A percentile compares a stretch with the other conserved stretches of the same genome.
phyloP scores from a whole-genome alignment of 1,140 invertebrate genomes.

The Frieseomelitta varia region DNA sequence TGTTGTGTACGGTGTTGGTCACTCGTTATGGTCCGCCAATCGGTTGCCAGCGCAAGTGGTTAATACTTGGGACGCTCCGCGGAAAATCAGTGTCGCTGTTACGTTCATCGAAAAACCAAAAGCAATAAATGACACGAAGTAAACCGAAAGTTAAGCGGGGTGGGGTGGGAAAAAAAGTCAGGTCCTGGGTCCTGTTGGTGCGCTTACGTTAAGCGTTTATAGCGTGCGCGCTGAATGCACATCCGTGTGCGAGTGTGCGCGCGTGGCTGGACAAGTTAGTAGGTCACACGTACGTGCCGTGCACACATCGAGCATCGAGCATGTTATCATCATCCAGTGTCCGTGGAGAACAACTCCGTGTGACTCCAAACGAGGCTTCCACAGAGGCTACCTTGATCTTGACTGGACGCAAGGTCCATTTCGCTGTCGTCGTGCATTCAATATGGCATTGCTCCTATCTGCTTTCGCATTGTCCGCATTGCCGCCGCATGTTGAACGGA shows the following conservation, averaged over 20 bases:
- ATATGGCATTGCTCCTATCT: slow-evolving; percentile 28
- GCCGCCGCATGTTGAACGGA: not conserved
- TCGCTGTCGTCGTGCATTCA: slow-evolving; percentile 57
- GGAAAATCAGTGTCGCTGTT: not conserved
- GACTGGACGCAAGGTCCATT: slow-evolving; percentile 74
- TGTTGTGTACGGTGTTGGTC: too few species aligned
- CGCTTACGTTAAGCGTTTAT: slow-evolving; percentile 28
- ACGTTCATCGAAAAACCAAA: not conserved
- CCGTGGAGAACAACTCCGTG: slow-evolving; percentile 31
- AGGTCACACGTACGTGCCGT: slow-evolving; percentile 62
- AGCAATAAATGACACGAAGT: not conserved
- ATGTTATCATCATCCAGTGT: slow-evolving; percentile 2
- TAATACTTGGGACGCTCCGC: too few species aligned
- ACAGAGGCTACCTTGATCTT: slow-evolving; percentile 74
- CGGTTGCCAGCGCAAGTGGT: too few species aligned
- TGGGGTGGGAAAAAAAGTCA: not conserved
- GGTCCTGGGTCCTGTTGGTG: slow-evolving; percentile 31
- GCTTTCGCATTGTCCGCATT: slow-evolving; percentile 21
- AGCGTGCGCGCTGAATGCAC: slow-evolving; percentile 32
- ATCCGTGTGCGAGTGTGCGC: slow-evolving; percentile 25
- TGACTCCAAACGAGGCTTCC: slow-evolving; percentile 39
- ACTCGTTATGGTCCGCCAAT: too few species aligned
- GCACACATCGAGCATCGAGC: not conserved
- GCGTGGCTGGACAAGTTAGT: slow-evolving; percentile 52
- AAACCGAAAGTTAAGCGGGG: slow-evolving; percentile 15